Evolutionary conservation across 2,888 invertebrate genomes (phyloP).

Genomic region (Ophion costatus): DNA sequence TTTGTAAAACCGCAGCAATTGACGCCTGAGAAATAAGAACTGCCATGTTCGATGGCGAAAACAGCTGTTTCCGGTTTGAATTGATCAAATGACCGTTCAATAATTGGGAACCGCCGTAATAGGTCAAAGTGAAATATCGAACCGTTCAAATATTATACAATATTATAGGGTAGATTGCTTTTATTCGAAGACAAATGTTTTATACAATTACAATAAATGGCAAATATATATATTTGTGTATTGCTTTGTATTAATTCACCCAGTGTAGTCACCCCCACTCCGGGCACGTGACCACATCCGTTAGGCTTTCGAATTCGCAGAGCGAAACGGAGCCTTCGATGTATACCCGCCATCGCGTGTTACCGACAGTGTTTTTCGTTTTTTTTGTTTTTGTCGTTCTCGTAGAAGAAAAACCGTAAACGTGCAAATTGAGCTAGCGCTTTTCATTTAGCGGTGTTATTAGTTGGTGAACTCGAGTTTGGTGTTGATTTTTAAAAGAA

Average conservation of each 20-base stretch:
- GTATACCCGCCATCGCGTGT: slow-evolving; percentile 60
- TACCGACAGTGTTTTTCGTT: slow-evolving; percentile 31
- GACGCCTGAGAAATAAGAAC: neutral
- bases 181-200: neutral
- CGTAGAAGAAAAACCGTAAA: slow-evolving; percentile 22
- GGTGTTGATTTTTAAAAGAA: slow-evolving; percentile 74
- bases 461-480: slow-evolving; percentile 28
- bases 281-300: slow-evolving; percentile 73
- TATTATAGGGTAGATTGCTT: neutral
- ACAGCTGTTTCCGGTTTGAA: slow-evolving; percentile 53
- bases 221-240: neutral
- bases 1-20: slow-evolving; percentile 3
- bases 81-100: slow-evolving; percentile 12
- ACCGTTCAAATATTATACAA: neutral
- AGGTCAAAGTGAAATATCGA: neutral
- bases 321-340: slow-evolving; percentile 64
- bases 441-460: slow-evolving; percentile 20
- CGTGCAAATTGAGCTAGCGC: slow-evolving; percentile 26
- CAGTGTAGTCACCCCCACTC: slow-evolving; percentile 68
- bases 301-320: slow-evolving; percentile 76
- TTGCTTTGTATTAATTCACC: slow-evolving; percentile 50
- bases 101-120: neutral
- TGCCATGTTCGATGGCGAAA: slow-evolving; percentile 63
- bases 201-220: neutral
- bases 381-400: slow-evolving; percentile 27